Evolutionary conservation across 2,113 vertebrate species (phyloP).

Genomic region (Lethenteron reissneri): DNA sequence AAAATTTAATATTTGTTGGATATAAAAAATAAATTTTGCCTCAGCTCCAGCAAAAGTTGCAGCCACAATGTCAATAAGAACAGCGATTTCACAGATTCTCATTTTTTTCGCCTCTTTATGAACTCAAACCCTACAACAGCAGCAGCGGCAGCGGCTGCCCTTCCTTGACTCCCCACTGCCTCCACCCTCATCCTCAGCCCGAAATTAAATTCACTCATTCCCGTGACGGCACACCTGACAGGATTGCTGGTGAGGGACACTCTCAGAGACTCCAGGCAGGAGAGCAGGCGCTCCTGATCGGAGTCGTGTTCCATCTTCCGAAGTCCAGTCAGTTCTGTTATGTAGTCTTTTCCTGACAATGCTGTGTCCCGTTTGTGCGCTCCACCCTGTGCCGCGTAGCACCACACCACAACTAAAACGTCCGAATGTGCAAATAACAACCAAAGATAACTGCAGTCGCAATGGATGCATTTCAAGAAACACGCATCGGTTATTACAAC

Average conservation of each 20-base stretch:
- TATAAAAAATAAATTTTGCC: too few relatives aligned
- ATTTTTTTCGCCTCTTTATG: neutral
- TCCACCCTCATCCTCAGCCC: neutral
- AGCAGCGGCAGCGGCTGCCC: neutral
- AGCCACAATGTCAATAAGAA: neutral
- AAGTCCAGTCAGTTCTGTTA: neutral
- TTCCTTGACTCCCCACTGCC: neutral
- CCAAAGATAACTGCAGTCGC: too few relatives aligned
- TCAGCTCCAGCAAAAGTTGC: neutral
- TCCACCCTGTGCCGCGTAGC: too few relatives aligned
- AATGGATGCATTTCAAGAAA: too few relatives aligned
- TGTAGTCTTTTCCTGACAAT: neutral
- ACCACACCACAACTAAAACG: too few relatives aligned
- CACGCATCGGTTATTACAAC: too few relatives aligned
- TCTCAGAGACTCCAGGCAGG: slow-evolving; percentile 4
- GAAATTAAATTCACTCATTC: neutral
- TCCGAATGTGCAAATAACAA: too few relatives aligned
- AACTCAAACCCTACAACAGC: slow-evolving; percentile 3
- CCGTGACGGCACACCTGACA: neutral
- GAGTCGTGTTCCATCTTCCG: slow-evolving; percentile 1
- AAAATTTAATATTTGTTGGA: too few relatives aligned
- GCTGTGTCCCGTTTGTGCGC: neutral
- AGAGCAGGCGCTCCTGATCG: neutral
- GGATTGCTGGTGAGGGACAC: slow-evolving; percentile 1
- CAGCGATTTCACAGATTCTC: neutral